Evolutionary conservation across 2,797 vertebrate species (phyloP), one percentile per base, ranked within the genome.

Genomic region (Scomberomorus guttatus): DNA sequence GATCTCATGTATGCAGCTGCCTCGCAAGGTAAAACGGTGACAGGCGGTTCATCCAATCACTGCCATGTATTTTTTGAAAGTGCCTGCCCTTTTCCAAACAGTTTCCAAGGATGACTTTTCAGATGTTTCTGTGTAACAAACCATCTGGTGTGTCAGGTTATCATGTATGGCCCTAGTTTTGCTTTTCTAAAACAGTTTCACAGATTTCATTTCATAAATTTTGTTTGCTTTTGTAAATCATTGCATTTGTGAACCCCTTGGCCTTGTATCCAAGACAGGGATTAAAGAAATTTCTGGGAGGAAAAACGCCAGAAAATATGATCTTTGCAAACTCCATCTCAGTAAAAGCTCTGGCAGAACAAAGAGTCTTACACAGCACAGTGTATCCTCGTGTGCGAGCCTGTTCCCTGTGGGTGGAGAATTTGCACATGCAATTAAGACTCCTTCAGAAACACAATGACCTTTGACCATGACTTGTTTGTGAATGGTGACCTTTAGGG

Each of bases 341-440:
- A 55, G 61, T 39, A 39, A 76, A 79, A 50, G 37, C 77, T 71
- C 20, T 79, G 29, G 32, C 3, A 17, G 58, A 82, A 92, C 88
- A 91, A 91, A 87, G 79, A 50, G 15, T 50, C 65, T 73, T 57
- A 46, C 72, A 60, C 73, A 75, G 54, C 51, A n/a, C 74, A 14
- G 75, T 15, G 51, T 39, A 59, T 50, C 77, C 68, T 83, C 70
- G 51, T 84, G 83, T 85, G 83, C 78, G 22, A 78, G 77, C 84
- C 75, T 79, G 72, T 73, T 87, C 69, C 42, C 14, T 65, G 84
- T 90, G 74, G 87, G 88, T 78, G 69, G 88, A 90, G 79, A 93
- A 90, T 91, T 89, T 89, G 85, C 76, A 82, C 83, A 83, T 87
- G 89, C 76, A 92, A 84, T 92, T 90, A 86, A 73, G 56, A 83